A percentile compares a stretch with the other conserved stretches of the same genome.
These are phyloP conservation scores for Orycteropus afer DNA, from an alignment of 2,113 vertebrate species.

Conservation along the genomic window DNA sequence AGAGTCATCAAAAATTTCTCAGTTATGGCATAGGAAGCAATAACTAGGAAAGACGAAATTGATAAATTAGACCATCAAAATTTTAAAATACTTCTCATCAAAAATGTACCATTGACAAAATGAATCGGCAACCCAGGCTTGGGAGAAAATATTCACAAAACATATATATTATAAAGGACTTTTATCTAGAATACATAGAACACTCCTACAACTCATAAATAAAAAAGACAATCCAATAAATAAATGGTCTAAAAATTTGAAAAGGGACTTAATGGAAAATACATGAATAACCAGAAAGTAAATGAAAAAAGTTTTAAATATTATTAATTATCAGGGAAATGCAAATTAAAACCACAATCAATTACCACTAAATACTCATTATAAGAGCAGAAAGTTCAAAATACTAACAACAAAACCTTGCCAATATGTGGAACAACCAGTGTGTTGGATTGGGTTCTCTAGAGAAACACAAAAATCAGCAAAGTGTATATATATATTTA, in stretches of 20 bases:
- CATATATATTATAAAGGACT: constrained; percentile 29
- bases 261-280: background rate
- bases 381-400: background rate
- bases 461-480: too few relatives aligned
- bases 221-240: too few relatives aligned
- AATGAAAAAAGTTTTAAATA: too few relatives aligned
- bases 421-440: background rate
- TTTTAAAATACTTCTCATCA: constrained; percentile 44
- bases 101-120: constrained; percentile 48
- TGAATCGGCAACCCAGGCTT: background rate
- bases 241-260: background rate
- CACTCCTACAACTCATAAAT: background rate
- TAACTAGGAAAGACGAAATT: constrained; percentile 48
- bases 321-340: background rate
- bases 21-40: background rate
- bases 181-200: constrained; percentile 32
- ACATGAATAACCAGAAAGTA: background rate
- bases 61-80: constrained; percentile 56
- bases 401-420: background rate
- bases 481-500: too few relatives aligned
- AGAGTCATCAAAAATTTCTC: background rate
- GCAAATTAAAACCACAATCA: too few relatives aligned
- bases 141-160: background rate
- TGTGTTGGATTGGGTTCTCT: too few relatives aligned
- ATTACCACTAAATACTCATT: background rate